Evolutionary conservation across 2,888 invertebrate genomes (phyloP), one percentile per base, ranked within the genome.

Genomic region (Epirrhoe tristata): DNA sequence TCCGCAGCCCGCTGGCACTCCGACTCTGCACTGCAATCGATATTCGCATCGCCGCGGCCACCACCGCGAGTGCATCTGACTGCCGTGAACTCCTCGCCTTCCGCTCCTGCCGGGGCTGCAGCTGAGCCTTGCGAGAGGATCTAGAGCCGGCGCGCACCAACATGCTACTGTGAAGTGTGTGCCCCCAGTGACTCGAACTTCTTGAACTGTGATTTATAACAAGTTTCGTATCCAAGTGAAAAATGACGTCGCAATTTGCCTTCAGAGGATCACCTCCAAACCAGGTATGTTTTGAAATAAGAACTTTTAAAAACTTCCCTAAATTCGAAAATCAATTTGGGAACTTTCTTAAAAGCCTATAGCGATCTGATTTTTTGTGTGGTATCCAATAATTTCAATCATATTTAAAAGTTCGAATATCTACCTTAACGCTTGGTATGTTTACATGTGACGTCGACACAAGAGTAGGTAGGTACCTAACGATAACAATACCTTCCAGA

Each of bases 221-320:
- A 51, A 84, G 77, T 83, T 86, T 75, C 73, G 77, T 64, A 67
- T 64, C 52, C 67, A 76, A 83, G 88, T 87, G 86, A 83, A 88
- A 86, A 83, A 94, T 94, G 94, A 93, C 93, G 71, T 94, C 94
- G 74, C 94, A 94, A 81, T 94, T 94, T 78, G 93, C 93, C 76
- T 94, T 93, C 86, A 82, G 93, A 84, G 93, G 93, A 88, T 94
- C 93, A 73, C 93, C 93, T 64, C 93, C 93, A 63, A 93, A 93
- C 77, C 93, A 93, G 93, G 93, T 94, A 88, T 85, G 83, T 76
- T 69, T 67, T 58, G 14, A 31, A 60, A n/a, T 51, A 46, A 24
- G 24, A 65, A 34, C 24, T 60, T 61, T 60, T 32, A 51, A 16
- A 52, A 57, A 61, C 53, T 65, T 65, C 32, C 43, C 16, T 56